Evolutionary conservation across 2,888 invertebrate species (phyloP), one percentile per base, ranked within the genome.

Genomic region (Polyommatus iphigenia): DNA sequence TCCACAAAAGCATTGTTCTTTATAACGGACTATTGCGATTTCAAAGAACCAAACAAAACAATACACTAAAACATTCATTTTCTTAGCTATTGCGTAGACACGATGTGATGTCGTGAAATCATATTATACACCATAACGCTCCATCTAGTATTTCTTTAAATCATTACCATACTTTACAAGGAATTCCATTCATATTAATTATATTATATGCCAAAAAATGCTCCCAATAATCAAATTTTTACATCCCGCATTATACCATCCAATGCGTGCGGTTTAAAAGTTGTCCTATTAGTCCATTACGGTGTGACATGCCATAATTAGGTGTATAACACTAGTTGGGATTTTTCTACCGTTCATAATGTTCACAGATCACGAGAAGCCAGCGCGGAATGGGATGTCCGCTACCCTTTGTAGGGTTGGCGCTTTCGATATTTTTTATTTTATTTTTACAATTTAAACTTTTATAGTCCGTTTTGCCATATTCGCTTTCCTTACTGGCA

Each of bases 351-450:
- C 79, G 79, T 79, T 79, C 80, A 80, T 79, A 80, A 79, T 81
- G 79, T 81, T 80, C 80, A 79, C 80, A 80, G 79, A 80, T 81
- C 79, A 80, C 80, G 80, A 80, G 81, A 80, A 78, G 77, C 78
- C 78, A 78, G 78, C 79, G 80, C 78, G 79, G 79, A 76, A 78
- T 79, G 80, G 79, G 75, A 80, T 80, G 80, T 79, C 78, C 79
- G 54, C 32, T 77, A 73, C 24, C 46, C 46, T 67, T 67, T 67
- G 5, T 73, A 73, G 73, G 73, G 73, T 46, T 73, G 73, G 2
- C 46, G n/a, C 73, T 24, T 15, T 46, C 18, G 15, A 6, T 67
- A 29, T 29, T 67, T 67, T 67, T 67, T 67, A 67, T 29, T 67
- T 32, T 67, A 24, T 24, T 62, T 24, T 62, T 24, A 29, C 6